Evolutionary conservation across 1,140 invertebrate species (phyloP).

Genomic region (Theocolax elegans): DNA sequence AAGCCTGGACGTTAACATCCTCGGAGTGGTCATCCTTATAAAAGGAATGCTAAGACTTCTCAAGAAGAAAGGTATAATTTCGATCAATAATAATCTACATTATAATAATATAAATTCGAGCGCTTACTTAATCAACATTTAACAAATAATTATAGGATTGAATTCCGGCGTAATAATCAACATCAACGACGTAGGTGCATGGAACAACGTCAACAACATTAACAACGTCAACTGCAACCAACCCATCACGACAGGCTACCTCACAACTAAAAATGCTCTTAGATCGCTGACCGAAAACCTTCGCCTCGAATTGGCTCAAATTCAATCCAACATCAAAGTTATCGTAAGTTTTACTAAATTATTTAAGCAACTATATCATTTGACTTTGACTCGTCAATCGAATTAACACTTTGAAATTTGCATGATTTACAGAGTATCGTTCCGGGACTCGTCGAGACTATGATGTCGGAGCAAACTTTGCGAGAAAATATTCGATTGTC

Average conservation of each 20-base stretch:
- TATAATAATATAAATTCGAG: too few relatives aligned
- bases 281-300: slow-evolving; percentile 73
- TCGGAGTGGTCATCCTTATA: slow-evolving; percentile 75
- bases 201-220: too few relatives aligned
- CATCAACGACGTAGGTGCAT: slow-evolving; percentile 68
- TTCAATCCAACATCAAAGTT: slow-evolving; percentile 72
- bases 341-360: slow-evolving; percentile 66
- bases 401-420: neutral
- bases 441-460: slow-evolving; percentile 71
- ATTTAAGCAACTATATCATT: neutral
- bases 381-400: too few relatives aligned
- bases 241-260: slow-evolving; percentile 59
- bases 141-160: neutral
- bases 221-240: slow-evolving; percentile 14
- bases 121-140: neutral
- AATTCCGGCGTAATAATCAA: slow-evolving; percentile 67
- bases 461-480: slow-evolving; percentile 60
- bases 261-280: slow-evolving; percentile 48
- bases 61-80: slow-evolving; percentile 65
- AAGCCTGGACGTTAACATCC: slow-evolving; percentile 76
- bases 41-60: slow-evolving; percentile 75
- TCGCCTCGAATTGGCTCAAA: slow-evolving; percentile 71
- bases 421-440: slow-evolving; percentile 65
- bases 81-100: too few relatives aligned
- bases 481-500: slow-evolving; percentile 55